Base-by-base conservation (phyloP, 1,140 invertebrate genomes). In the Penaeus indicus region DNA sequence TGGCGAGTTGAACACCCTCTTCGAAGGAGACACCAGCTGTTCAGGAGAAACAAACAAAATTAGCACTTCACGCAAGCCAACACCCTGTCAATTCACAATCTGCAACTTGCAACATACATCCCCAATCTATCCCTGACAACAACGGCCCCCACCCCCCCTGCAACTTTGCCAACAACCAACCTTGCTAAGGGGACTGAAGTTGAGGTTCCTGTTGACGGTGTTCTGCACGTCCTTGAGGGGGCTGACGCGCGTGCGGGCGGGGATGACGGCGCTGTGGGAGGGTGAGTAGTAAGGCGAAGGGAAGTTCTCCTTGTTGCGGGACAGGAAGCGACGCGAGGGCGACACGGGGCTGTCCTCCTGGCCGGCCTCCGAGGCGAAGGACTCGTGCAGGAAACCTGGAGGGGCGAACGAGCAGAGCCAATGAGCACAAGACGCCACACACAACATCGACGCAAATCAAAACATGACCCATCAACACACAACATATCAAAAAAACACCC, bases 141-240 rank as follows among this genome's bases (percentile, higher is more conserved):
- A 4, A n/a, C n/a, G n/a, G n/a, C n/a, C n/a, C n/a, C n/a, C n/a
- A n/a, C n/a, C n/a, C n/a, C 25, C 7, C 32, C 54, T 54, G 61
- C 63, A 7, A 82, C 61, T 25, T 82, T 3, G 61, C 38, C 11
- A 4, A 1, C 10, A 25, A 69, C 32, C 16, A 27, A 89, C 88
- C 84, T 89, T 89, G 27, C 85, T 89, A 16, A 79, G 61, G 11
- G 88, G 88, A 54, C 88, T 89, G 38, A 89, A 85, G n/a, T 79
- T 84, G 19, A 89, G 77, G 77, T 69, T 89, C 60, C 88, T 89
- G n/a, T 89, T 85, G 38, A 89, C 88, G 8, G 88, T 89, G 54
- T 89, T 89, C 32, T 89, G 88, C n/a, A 89, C 88, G 21, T 89
- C 88, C 47, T 89, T 62, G 4, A 89, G 77, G 1, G 87, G 87